A percentile compares a stretch with the other conserved stretches of the same genome.
Conservation (phyloP, 2,797 vertebrate genomes). For the Gallinago solitaria region DNA sequence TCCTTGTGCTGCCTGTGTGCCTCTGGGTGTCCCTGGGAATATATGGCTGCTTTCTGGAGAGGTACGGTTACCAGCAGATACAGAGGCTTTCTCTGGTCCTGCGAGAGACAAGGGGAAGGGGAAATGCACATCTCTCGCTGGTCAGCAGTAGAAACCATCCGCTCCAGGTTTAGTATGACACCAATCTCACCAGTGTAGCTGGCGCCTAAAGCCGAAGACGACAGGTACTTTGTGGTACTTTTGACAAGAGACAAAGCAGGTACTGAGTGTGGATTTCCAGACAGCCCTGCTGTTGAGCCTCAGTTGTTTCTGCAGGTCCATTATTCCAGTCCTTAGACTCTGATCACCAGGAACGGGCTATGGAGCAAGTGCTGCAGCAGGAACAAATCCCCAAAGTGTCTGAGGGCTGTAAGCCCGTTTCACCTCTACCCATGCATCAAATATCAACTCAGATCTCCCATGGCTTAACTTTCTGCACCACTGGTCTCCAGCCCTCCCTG, state of each 20-base stretch:
- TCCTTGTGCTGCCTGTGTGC: rapidly evolving
- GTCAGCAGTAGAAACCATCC: background rate
- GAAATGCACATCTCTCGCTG: background rate
- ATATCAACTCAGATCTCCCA: slow-evolving; percentile 31
- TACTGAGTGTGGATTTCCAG: background rate
- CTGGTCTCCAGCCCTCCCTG: background rate
- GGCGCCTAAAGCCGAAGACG: background rate
- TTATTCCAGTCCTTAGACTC: background rate
- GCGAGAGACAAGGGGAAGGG: background rate
- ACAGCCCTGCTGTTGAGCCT: background rate
- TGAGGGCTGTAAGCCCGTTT: background rate
- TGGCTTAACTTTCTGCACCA: slow-evolving; percentile 45
- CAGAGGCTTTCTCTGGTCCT: background rate
- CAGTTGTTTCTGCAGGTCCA: background rate
- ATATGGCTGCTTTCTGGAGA: background rate
- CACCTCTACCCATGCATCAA: slow-evolving; percentile 62
- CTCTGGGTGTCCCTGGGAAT: background rate
- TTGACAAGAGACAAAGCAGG: background rate
- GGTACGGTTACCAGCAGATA: background rate
- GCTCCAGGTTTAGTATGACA: background rate
- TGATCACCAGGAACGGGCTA: background rate
- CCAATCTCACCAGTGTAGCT: rapidly evolving
- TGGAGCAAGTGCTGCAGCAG: rapidly evolving
- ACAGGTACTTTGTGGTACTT: background rate
- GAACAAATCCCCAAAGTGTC: slow-evolving; percentile 38